These are phyloP conservation scores for Semibalanus balanoides DNA, from an alignment of 1,140 invertebrate species.

Conservation along the genomic window DNA sequence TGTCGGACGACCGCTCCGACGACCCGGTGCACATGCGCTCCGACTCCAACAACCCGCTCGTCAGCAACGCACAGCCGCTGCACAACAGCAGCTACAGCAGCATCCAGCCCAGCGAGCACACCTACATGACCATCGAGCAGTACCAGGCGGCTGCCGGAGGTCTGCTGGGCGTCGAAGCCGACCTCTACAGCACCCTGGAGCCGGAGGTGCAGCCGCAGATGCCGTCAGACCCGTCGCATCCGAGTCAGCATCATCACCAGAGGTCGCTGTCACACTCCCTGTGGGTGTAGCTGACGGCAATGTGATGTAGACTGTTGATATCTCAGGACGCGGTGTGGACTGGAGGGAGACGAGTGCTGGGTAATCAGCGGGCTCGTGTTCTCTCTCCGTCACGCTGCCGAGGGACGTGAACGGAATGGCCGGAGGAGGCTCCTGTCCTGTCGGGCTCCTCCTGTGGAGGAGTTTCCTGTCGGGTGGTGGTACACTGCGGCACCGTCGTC, in stretches of 20 bases:
- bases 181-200: background rate
- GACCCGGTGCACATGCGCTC: background rate
- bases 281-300: background rate
- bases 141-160: background rate
- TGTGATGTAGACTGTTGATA: too few species aligned
- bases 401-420: too few species aligned
- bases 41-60: background rate
- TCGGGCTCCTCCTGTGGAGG: too few species aligned
- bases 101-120: constrained; percentile 5
- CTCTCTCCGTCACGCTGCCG: too few species aligned
- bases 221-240: background rate
- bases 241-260: background rate
- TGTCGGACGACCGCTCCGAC: constrained; percentile 1
- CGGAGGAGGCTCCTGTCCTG: too few species aligned
- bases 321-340: too few species aligned
- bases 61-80: background rate
- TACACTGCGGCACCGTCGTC: too few species aligned
- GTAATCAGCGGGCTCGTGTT: too few species aligned
- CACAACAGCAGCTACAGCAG: background rate
- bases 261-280: background rate
- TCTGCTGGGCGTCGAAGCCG: background rate
- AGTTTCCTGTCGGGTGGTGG: too few species aligned
- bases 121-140: constrained; percentile 3
- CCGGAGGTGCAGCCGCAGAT: background rate
- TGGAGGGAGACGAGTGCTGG: too few species aligned